Percentiles rank a stretch among this genome's conserved stretches.
Conservation (phyloP, 2,888 invertebrate genomes). For the Dilophus febrilis region DNA sequence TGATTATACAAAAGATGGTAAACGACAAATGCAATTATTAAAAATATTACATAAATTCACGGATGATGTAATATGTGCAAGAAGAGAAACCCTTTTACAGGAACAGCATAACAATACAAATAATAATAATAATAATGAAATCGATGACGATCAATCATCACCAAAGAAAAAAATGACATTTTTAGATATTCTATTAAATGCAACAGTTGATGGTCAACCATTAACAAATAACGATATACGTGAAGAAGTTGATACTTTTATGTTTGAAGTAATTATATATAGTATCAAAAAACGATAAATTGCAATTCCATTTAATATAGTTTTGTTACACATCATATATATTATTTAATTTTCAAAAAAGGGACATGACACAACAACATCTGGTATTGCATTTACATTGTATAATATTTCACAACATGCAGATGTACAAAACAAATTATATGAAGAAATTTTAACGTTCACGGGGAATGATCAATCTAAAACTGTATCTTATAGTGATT, state of each 20-base stretch:
- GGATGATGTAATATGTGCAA: conserved; percentile 35
- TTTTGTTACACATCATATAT: conserved; percentile 19
- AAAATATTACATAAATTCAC: conserved; percentile 35
- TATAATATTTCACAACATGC: conserved; percentile 32
- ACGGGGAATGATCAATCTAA: conserved; percentile 23
- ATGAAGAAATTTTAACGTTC: conserved; percentile 28
- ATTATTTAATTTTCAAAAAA: conserved; percentile 24
- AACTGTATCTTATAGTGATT: conserved; percentile 21
- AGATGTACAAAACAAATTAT: conserved; percentile 31
- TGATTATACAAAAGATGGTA: conserved; percentile 24
- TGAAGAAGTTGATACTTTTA: conserved; percentile 56
- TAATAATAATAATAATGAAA: no score
- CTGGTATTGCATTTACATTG: conserved; percentile 34
- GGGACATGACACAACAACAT: conserved; percentile 36
- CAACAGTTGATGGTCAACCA: conserved; percentile 38
- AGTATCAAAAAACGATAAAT: conserved; percentile 34
- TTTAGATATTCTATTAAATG: conserved; percentile 42
- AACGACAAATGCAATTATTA: conserved; percentile 33
- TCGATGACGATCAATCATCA: no score
- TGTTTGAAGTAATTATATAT: conserved; percentile 41
- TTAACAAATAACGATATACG: conserved; percentile 41
- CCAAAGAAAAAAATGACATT: conserved; percentile 41
- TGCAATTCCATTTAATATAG: conserved; percentile 33
- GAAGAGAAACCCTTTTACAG: conserved; percentile 25
- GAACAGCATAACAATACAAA: conserved; percentile 6